Conservation (phyloP, 2,113 vertebrate species). For the Amphiprion ocellaris region DNA sequence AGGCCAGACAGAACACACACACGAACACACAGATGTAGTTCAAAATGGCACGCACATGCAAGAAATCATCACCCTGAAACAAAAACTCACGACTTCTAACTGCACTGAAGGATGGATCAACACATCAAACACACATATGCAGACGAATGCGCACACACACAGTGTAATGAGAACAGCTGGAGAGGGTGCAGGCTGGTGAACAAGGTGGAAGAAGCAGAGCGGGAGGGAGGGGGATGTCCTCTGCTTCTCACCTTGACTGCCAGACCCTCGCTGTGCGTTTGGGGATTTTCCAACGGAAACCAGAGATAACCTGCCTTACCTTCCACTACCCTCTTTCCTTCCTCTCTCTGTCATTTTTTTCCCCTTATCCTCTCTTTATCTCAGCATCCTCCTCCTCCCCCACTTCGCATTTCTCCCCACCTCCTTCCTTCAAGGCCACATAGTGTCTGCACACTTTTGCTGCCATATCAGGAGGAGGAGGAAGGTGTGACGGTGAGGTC, state of each 20-base stretch:
- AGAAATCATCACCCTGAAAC: not conserved
- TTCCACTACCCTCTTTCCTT: not conserved
- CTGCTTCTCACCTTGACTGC: constrained; percentile 84
- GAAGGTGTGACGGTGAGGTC: not conserved
- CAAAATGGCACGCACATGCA: not conserved
- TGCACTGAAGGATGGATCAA: constrained; percentile 26
- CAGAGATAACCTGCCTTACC: constrained; percentile 35
- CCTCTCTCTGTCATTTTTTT: not conserved
- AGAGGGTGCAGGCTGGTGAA: constrained; percentile 57
- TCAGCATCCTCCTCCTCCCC: not conserved
- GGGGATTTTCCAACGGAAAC: constrained; percentile 83
- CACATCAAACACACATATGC: constrained; percentile 18
- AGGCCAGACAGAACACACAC: constrained; percentile 23
- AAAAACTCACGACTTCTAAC: not conserved
- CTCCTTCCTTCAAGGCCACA: constrained; percentile 24
- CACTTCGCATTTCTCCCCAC: constrained; percentile 6
- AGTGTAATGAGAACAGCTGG: constrained; percentile 80
- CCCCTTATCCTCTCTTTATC: not conserved
- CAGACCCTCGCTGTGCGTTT: constrained; percentile 74
- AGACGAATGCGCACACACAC: constrained; percentile 30
- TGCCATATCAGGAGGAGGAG: constrained; percentile 26
- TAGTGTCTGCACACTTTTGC: constrained; percentile 32
- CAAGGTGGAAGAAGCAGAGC: constrained; percentile 49
- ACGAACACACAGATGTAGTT: not conserved
- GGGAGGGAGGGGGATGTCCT: constrained; percentile 74